Base-by-base conservation (phyloP, 1,140 invertebrate species). In the Zaprionus tsacasi region DNA sequence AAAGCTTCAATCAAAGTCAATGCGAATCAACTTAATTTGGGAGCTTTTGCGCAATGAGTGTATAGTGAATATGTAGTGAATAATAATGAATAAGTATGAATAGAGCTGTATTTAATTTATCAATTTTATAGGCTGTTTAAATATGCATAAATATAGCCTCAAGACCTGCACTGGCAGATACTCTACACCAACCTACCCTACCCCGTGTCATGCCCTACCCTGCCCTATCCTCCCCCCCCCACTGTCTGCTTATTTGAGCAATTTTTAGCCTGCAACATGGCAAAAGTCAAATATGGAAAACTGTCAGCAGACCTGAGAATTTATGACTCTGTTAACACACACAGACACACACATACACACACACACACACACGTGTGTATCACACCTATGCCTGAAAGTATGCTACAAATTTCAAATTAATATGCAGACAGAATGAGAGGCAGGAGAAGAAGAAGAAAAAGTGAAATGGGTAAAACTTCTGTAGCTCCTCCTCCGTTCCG, bases 331-430 rank as follows among this genome's bases (percentile, higher is more conserved):
- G 67, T 81, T 85, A 85, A 85, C 79, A 77, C 60, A 65, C 43
- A 77, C 43, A n/a, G 3, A 30, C 27, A 30, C 27, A 30, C n/a
- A n/a, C n/a, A n/a, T 4, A 2, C 25, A 85, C 79, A 77, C 56
- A 61, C 38, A 77, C 17, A 45, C 15, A 52, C 36, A 27, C 1
- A 21, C 21, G 21, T 21, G 21, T 21, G 21, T 21, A 21, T 21
- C 55, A 60, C 33, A 55, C 38, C 56, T 55, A 11, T 40, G 43
- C 12, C 27, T 38, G n/a, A n/a, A 83, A 85, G 81, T 78, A 81
- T 70, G 81, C 81, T 85, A 85, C 81, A 85, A 85, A 85, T 85
- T 85, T 81, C 69, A 71, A 78, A 85, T 85, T 85, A 85, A 85
- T 85, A 86, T 85, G 81, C 81, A 85, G 64, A 54, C 70, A 45